Conservation (phyloP, 1,140 invertebrate genomes). For the Ruditapes philippinarum region DNA sequence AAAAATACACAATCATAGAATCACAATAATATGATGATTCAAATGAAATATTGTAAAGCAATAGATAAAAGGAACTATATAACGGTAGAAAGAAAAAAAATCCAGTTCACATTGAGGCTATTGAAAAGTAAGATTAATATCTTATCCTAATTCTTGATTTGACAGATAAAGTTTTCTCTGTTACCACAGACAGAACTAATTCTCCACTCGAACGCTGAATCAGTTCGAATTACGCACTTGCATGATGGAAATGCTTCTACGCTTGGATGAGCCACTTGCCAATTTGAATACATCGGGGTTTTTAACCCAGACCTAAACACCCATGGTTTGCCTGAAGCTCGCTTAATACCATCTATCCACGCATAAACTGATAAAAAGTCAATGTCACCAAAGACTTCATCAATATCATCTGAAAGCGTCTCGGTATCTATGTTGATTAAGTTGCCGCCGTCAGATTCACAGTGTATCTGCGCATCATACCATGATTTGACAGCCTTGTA, state of each 20-base stretch:
- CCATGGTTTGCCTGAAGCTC: not conserved
- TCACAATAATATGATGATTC: too few relatives aligned
- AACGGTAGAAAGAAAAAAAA: too few relatives aligned
- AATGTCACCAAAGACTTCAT: not conserved
- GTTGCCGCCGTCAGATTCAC: not conserved
- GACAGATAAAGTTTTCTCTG: not conserved
- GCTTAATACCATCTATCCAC: conserved; percentile 5
- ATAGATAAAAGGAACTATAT: too few relatives aligned
- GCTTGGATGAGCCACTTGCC: not conserved
- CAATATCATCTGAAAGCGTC: not conserved
- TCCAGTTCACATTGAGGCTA: too few relatives aligned
- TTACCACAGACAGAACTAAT: not conserved
- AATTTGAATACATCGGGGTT: not conserved
- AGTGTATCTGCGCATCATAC: conserved; percentile 32
- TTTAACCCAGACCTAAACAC: not conserved
- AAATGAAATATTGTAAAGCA: too few relatives aligned
- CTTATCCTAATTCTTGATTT: conserved; percentile 3
- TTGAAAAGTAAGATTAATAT: too few relatives aligned
- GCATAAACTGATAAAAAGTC: not conserved
- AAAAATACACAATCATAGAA: too few relatives aligned
- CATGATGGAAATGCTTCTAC: not conserved
- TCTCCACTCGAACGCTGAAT: not conserved
- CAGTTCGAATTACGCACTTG: not conserved
- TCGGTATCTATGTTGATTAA: conserved; percentile 6
- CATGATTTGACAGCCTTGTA: not conserved